Percentiles rank a stretch among this genome's conserved stretches.
phyloP scores from a whole-genome alignment of 2,888 invertebrate genomes.

The Ommatoiulus sabulosus region DNA sequence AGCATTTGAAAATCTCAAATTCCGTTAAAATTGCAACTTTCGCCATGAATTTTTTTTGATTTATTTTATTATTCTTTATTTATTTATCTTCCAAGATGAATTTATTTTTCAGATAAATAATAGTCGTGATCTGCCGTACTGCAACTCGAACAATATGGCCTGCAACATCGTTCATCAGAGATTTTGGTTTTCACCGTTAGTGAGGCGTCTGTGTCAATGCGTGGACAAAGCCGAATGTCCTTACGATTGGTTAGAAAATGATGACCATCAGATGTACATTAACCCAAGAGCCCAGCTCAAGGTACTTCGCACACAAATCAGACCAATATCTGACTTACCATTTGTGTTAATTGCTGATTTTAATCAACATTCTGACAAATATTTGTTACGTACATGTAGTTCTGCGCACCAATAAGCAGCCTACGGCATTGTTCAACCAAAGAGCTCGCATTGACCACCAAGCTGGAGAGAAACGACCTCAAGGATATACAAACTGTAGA shows the following conservation, averaged over 20 bases:
- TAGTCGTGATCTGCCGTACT: not conserved
- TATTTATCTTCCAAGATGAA: no score
- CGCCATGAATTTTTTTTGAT: no score
- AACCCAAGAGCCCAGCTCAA: slow-evolving; percentile 75
- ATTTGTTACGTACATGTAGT: slow-evolving; percentile 6
- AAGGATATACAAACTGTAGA: not conserved
- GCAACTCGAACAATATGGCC: slow-evolving; percentile 55
- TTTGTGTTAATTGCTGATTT: slow-evolving; percentile 8
- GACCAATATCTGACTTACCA: not conserved
- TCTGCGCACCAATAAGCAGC: slow-evolving; percentile 10
- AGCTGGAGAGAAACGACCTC: not conserved
- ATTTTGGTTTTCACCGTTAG: slow-evolving; percentile 73
- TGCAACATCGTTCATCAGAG: slow-evolving; percentile 63
- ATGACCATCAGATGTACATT: slow-evolving; percentile 68
- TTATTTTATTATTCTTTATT: no score
- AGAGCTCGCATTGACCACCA: not conserved
- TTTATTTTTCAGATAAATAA: not conserved
- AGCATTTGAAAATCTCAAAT: no score
- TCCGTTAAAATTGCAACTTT: no score
- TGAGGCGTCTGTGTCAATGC: slow-evolving; percentile 76
- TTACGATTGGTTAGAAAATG: slow-evolving; percentile 67
- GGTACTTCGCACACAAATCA: slow-evolving; percentile 66
- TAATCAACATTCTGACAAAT: not conserved
- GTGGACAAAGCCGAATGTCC: slow-evolving; percentile 71
- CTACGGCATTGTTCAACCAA: slow-evolving; percentile 9